phyloP scores from a whole-genome alignment of 2,888 invertebrate species.

The Smittia sp. region DNA sequence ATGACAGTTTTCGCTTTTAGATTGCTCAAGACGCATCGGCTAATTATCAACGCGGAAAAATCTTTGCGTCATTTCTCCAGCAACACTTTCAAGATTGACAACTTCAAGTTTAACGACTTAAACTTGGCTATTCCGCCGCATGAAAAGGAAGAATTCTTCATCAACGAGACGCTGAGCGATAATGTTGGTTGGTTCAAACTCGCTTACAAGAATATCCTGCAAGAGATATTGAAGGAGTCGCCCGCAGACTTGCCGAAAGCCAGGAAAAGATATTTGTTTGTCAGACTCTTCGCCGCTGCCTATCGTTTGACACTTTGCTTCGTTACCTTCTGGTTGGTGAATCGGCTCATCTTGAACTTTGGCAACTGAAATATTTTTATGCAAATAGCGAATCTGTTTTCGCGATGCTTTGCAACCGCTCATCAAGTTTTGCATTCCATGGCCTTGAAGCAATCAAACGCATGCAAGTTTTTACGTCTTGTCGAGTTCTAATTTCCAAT shows the following conservation, averaged over 20 bases:
- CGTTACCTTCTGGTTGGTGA: too few relatives aligned
- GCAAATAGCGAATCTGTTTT: too few relatives aligned
- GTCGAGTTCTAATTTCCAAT: too few relatives aligned
- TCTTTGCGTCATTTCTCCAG: background rate
- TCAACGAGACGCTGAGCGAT: background rate
- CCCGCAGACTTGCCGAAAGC: background rate
- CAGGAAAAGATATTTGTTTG: background rate
- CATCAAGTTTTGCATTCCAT: too few relatives aligned
- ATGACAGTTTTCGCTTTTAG: background rate
- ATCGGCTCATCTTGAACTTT: too few relatives aligned
- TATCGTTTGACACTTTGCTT: too few relatives aligned
- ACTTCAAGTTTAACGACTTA: background rate
- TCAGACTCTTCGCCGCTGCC: too few relatives aligned
- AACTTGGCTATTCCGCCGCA: background rate
- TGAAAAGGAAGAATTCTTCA: constrained; percentile 17
- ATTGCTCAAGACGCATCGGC: constrained; percentile 10
- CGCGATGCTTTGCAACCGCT: too few relatives aligned
- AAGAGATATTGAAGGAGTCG: background rate
- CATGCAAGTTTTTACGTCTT: too few relatives aligned
- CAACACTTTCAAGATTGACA: background rate
- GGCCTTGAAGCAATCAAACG: too few relatives aligned
- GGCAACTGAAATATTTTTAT: too few relatives aligned
- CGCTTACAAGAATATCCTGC: background rate
- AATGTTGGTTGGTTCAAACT: background rate
- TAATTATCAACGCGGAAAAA: background rate